phyloP scores from a whole-genome alignment of 2,113 vertebrate species.

The Psilopogon haemacephalus region DNA sequence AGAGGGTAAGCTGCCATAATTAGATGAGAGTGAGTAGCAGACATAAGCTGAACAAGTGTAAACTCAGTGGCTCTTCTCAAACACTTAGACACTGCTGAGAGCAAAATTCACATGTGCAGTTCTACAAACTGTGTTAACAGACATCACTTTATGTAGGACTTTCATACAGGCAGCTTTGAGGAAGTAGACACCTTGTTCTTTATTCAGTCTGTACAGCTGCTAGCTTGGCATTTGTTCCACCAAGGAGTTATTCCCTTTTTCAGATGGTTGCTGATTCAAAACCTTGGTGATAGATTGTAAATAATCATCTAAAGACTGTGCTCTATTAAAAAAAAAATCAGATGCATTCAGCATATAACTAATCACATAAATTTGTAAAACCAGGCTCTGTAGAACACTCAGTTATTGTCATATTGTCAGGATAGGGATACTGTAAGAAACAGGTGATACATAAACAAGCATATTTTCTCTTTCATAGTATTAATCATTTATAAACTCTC shows the following conservation, averaged over 20 bases:
- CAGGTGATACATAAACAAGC: background rate
- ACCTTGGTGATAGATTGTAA: background rate
- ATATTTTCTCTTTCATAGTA: conserved; percentile 3
- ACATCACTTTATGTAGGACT: background rate
- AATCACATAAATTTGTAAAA: background rate
- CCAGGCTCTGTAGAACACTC: background rate
- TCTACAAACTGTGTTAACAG: background rate
- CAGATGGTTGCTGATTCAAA: background rate
- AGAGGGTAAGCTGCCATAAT: background rate
- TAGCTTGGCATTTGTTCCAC: background rate
- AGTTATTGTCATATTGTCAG: background rate
- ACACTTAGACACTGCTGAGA: background rate
- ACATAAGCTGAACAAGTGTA: background rate
- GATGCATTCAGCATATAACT: background rate
- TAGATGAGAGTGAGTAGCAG: background rate
- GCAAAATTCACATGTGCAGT: background rate
- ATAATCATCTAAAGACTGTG: background rate
- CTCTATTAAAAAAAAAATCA: background rate
- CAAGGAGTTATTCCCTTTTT: background rate
- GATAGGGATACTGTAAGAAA: background rate
- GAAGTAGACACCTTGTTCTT: background rate
- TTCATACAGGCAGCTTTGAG: background rate
- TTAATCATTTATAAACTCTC: conserved; percentile 55
- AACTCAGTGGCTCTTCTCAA: background rate
- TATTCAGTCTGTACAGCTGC: background rate